phyloP scores from a whole-genome alignment of 2,797 vertebrate species.

The Microctenopoma lineatum region DNA sequence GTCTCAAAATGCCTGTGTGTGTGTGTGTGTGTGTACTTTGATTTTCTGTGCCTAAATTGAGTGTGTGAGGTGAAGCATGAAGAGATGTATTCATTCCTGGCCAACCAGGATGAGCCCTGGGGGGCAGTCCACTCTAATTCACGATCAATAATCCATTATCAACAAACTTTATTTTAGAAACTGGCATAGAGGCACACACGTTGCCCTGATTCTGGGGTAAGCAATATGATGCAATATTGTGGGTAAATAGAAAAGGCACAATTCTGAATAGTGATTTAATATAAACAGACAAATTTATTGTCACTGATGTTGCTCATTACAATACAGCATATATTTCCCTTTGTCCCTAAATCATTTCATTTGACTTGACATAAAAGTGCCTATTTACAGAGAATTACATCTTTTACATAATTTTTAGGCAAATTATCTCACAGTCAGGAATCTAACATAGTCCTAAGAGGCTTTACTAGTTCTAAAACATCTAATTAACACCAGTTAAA shows the following conservation, averaged over 20 bases:
- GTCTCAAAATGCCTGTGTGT: conserved; percentile 64
- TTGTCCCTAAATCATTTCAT: not conserved
- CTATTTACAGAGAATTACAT: not conserved
- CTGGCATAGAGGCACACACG: conserved; percentile 59
- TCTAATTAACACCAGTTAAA: conserved; percentile 19
- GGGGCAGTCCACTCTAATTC: conserved; percentile 86
- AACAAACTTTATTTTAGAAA: conserved; percentile 87
- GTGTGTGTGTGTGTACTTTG: conserved; percentile 33
- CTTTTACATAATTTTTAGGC: not conserved
- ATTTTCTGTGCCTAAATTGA: conserved; percentile 81
- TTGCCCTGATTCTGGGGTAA: conserved; percentile 27
- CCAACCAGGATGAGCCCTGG: conserved; percentile 87
- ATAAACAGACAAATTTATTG: not conserved
- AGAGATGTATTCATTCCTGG: conserved; percentile 90
- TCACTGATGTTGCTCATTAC: not conserved
- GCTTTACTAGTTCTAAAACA: conserved; percentile 4
- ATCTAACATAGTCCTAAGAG: conserved; percentile 11
- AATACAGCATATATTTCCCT: not conserved
- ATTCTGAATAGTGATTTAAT: conserved; percentile 8
- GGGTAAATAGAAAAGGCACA: conserved; percentile 20
- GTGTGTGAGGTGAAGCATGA: conserved; percentile 86
- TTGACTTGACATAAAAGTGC: not conserved
- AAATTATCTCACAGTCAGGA: conserved; percentile 9
- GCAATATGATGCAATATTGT: conserved; percentile 13
- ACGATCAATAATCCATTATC: conserved; percentile 98